Conservation (phyloP, 2,797 vertebrate species). For the Lutjanus argentimaculatus region DNA sequence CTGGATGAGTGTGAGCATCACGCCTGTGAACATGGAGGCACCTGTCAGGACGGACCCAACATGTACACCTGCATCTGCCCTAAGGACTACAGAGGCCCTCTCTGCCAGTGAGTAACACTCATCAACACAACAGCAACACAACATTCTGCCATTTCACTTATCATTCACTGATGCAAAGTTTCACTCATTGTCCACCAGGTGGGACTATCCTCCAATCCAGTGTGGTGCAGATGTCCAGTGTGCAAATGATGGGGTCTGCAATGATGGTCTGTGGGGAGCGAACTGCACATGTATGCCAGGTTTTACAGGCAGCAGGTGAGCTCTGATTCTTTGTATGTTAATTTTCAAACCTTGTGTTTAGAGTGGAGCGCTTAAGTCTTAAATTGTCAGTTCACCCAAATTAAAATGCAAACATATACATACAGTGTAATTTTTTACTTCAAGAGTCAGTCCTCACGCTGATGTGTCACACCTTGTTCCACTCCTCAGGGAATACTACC, state of each 20-base stretch:
- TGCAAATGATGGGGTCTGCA: constrained; percentile 86
- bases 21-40: constrained; percentile 87
- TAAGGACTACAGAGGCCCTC: constrained; percentile 83
- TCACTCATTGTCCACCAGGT: constrained; percentile 76
- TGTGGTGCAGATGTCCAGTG: constrained; percentile 91
- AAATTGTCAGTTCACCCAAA: background rate
- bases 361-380: background rate
- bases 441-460: no score
- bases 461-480: no score
- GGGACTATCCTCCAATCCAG: constrained; percentile 86
- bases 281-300: constrained; percentile 92
- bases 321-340: background rate
- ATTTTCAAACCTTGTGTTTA: background rate
- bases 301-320: constrained; percentile 90
- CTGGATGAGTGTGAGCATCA: constrained; percentile 89
- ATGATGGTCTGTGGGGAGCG: constrained; percentile 86
- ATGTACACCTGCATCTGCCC: constrained; percentile 89
- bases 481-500: no score
- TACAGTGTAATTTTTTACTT: background rate
- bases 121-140: background rate
- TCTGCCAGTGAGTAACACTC: constrained; percentile 88
- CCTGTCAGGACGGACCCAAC: constrained; percentile 87
- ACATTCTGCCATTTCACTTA: background rate
- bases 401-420: background rate
- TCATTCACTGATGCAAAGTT: background rate